phyloP scores from a whole-genome alignment of 1,140 invertebrate genomes.

The Teleopsis dalmanni region DNA sequence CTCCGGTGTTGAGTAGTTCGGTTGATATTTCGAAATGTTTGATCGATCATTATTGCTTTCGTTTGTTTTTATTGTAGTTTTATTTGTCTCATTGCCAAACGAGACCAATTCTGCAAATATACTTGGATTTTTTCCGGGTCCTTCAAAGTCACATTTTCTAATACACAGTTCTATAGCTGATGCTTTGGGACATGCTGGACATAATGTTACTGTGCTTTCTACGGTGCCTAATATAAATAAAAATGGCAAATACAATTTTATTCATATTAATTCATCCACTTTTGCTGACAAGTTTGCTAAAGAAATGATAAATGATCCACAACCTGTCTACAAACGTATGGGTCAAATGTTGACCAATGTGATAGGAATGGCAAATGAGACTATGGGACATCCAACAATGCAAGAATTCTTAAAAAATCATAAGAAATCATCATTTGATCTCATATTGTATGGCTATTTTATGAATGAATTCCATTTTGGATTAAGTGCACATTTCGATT shows the following conservation, averaged over 20 bases:
- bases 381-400: conserved; percentile 2
- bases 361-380: background rate
- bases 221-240: conserved; percentile 1
- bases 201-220: conserved; percentile 25
- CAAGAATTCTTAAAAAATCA: conserved; percentile 5
- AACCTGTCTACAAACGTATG: background rate
- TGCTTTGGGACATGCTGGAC: conserved; percentile 19
- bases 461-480: conserved; percentile 19
- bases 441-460: conserved; percentile 16
- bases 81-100: too few species aligned
- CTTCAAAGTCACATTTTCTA: conserved; percentile 22
- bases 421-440: conserved; percentile 12
- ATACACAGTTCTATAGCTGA: conserved; percentile 17
- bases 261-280: background rate
- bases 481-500: conserved; percentile 16
- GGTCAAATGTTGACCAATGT: background rate
- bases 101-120: conserved; percentile 15
- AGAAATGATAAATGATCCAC: background rate
- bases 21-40: too few species aligned
- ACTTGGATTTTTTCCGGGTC: conserved; percentile 21
- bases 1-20: too few species aligned
- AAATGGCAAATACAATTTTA: conserved; percentile 1
- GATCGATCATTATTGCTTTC: too few species aligned
- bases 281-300: background rate
- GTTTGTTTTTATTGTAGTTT: too few species aligned